Conservation (phyloP, 2,113 vertebrate genomes). For the Anarrhichthys ocellatus region DNA sequence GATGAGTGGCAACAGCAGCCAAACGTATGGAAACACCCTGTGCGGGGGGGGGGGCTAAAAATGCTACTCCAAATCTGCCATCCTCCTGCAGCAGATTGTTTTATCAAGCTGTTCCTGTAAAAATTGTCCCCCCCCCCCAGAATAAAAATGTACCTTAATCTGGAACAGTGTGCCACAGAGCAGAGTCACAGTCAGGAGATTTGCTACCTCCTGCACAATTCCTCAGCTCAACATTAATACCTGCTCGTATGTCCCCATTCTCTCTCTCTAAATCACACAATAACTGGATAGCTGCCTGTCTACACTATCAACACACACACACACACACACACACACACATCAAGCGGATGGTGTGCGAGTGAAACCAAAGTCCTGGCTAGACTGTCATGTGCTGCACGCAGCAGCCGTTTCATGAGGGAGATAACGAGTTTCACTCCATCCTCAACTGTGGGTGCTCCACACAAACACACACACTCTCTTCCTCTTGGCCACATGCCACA, state of each 20-base stretch:
- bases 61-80: conserved; percentile 36
- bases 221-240: conserved; percentile 33
- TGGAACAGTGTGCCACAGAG: conserved; percentile 48
- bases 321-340: not conserved
- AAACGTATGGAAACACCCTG: conserved; percentile 50
- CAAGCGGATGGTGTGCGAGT: conserved; percentile 32
- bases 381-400: conserved; percentile 38
- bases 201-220: conserved; percentile 40
- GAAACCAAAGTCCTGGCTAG: conserved; percentile 53
- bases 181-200: conserved; percentile 49
- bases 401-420: conserved; percentile 50
- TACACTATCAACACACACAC: not conserved
- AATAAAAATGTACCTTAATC: too few species aligned
- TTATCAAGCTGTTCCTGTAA: conserved; percentile 50
- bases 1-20: conserved; percentile 39
- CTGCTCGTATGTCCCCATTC: not conserved
- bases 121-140: conserved; percentile 20
- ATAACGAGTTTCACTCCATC: conserved; percentile 69
- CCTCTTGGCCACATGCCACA: conserved; percentile 61
- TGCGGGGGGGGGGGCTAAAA: conserved; percentile 28
- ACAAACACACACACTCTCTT: conserved; percentile 53
- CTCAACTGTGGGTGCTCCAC: conserved; percentile 32
- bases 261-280: conserved; percentile 17
- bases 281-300: conserved; percentile 36
- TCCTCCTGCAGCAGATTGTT: conserved; percentile 27